phyloP scores from a whole-genome alignment of 2,888 invertebrate species.

The Rapana venosa region DNA sequence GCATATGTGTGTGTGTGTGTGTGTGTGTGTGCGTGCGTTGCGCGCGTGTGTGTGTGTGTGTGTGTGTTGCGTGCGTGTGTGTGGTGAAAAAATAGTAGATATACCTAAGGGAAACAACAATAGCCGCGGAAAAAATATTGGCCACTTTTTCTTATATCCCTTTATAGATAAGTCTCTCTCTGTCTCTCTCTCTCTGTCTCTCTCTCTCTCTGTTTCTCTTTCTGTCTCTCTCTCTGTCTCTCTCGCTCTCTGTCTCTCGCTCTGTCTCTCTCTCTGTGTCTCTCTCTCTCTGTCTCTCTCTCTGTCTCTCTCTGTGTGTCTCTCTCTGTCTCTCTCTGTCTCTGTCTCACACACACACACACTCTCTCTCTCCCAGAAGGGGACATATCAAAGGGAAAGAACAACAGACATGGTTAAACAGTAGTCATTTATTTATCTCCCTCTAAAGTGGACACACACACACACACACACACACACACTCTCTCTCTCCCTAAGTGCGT shows the following conservation, averaged over 20 bases:
- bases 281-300: neutral
- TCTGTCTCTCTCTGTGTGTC: neutral
- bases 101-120: too few species aligned
- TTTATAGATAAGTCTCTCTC: neutral
- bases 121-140: too few species aligned
- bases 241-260: neutral
- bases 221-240: neutral
- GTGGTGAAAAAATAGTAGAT: too few species aligned
- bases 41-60: neutral
- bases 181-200: neutral
- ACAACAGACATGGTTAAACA: too few species aligned
- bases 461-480: neutral
- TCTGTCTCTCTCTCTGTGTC: neutral
- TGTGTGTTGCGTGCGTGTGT: too few species aligned
- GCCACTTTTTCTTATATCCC: too few species aligned
- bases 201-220: neutral
- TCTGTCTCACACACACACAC: neutral
- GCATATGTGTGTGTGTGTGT: neutral
- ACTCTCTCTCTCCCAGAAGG: neutral
- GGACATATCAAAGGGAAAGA: too few species aligned
- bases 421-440: neutral
- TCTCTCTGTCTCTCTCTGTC: neutral
- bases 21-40: neutral
- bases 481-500: neutral
- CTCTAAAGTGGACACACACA: neutral